Percentiles rank a stretch among this genome's conserved stretches.
Evolutionary conservation across 2,888 invertebrate species (phyloP).

Genomic region (Pyrochroa serraticornis): DNA sequence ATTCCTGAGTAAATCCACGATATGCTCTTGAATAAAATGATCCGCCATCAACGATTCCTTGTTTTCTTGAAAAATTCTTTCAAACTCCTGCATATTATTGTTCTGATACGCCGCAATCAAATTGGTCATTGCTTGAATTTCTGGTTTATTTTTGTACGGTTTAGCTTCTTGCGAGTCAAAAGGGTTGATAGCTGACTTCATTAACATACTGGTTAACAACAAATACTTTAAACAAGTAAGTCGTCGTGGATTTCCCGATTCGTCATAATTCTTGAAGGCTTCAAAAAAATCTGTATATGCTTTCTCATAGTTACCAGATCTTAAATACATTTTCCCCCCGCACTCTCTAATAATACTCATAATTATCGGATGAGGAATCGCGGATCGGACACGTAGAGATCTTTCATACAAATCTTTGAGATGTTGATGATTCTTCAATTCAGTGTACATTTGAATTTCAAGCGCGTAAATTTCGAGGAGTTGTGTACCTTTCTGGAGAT

Average conservation of each 20-base stretch:
- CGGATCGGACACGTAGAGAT: constrained; percentile 96
- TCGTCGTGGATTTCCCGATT: constrained; percentile 93
- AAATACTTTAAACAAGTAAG: constrained; percentile 95
- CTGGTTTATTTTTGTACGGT: constrained; percentile 98
- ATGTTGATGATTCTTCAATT: constrained; percentile 98
- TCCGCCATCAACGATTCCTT: constrained; percentile 85
- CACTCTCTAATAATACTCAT: constrained; percentile 97
- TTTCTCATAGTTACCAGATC: constrained; percentile 97
- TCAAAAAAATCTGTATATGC: constrained; percentile 99
- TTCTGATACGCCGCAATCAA: constrained; percentile 95
- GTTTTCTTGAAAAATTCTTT: constrained; percentile 91
- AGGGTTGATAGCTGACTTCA: constrained; percentile 99
- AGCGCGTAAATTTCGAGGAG: constrained; percentile 97
- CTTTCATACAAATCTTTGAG: constrained; percentile 95
- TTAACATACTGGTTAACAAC: constrained; percentile 97
- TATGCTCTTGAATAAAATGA: constrained; percentile 97
- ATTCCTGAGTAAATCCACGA: constrained; percentile 90
- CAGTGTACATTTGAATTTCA: constrained; percentile 99
- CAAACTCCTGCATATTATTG: constrained; percentile 96
- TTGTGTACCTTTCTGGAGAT: constrained; percentile 96
- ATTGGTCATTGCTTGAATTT: constrained; percentile 98
- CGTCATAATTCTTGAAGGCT: constrained; percentile 99
- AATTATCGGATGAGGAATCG: constrained; percentile 98
- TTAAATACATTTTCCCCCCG: constrained; percentile 98
- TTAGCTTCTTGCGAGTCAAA: constrained; percentile 99